A percentile compares a stretch with the other conserved stretches of the same genome.
Evolutionary conservation across 2,797 vertebrate species (phyloP).

Genomic region (Acrossocheilus wenchowensis): DNA sequence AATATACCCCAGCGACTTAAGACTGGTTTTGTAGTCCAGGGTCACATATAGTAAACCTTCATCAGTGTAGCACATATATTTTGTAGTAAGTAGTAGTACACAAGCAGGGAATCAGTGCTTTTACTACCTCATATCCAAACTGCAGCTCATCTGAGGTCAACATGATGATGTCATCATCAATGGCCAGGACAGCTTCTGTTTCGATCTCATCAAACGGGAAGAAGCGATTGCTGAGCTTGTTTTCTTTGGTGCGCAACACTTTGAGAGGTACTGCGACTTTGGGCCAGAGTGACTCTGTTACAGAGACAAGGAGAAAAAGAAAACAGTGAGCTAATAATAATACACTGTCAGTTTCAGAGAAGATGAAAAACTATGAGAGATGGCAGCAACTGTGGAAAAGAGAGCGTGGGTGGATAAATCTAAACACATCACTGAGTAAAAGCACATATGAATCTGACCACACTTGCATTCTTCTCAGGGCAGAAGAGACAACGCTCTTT

Average conservation of each 20-base stretch:
- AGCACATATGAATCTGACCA: slow-evolving; percentile 73
- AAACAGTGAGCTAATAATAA: slow-evolving; percentile 42
- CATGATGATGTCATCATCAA: slow-evolving; percentile 99
- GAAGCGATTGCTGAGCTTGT: slow-evolving; percentile 97
- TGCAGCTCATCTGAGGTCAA: slow-evolving; percentile 96
- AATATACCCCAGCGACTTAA: no score
- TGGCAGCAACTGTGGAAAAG: slow-evolving; percentile 66
- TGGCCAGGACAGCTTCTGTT: slow-evolving; percentile 95
- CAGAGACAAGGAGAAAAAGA: slow-evolving; percentile 16
- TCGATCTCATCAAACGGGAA: slow-evolving; percentile 98
- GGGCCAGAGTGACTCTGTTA: slow-evolving; percentile 91
- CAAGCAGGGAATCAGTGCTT: neutral
- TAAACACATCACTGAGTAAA: slow-evolving; percentile 69
- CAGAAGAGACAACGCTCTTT: slow-evolving; percentile 65
- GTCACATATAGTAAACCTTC: neutral
- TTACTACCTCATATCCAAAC: slow-evolving; percentile 95
- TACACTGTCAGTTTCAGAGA: slow-evolving; percentile 17
- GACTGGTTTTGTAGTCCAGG: no score
- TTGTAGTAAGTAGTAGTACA: neutral
- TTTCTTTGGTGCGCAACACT: slow-evolving; percentile 94
- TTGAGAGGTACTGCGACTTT: slow-evolving; percentile 94
- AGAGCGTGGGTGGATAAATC: slow-evolving; percentile 48
- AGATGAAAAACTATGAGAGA: slow-evolving; percentile 50
- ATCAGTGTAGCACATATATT: neutral
- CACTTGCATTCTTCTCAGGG: slow-evolving; percentile 69